A percentile compares a stretch with the other conserved stretches of the same genome.
Conservation (phyloP, 2,113 vertebrate species). For the Tautogolabrus adspersus region DNA sequence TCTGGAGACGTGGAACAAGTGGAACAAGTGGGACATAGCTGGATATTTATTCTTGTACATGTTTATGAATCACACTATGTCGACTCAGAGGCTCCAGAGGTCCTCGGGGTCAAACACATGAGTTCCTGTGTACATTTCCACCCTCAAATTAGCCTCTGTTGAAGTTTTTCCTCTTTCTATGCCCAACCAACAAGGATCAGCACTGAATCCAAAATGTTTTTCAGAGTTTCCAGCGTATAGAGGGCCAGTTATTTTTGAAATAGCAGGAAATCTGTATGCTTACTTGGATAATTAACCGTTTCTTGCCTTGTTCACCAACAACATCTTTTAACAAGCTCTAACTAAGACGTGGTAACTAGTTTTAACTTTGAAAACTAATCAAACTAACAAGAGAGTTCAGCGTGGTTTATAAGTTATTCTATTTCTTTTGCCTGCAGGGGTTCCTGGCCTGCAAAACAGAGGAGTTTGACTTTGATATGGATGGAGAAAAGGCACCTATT, state of each 20-base stretch:
- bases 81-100: conserved; percentile 15
- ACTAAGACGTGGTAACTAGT: neutral
- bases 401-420: neutral
- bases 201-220: neutral
- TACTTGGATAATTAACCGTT: neutral
- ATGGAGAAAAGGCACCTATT: conserved; percentile 73
- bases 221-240: neutral
- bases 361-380: no score
- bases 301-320: neutral
- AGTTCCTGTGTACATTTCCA: conserved; percentile 28
- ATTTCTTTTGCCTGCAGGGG: conserved; percentile 70
- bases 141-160: conserved; percentile 34
- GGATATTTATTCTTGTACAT: conserved; percentile 13
- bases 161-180: conserved; percentile 8
- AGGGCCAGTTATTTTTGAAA: neutral
- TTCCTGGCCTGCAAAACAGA: conserved; percentile 86
- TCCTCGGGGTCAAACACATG: conserved; percentile 8
- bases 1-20: conserved; percentile 10
- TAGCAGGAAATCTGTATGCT: neutral
- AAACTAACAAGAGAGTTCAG: neutral
- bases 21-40: conserved; percentile 7
- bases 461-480: conserved; percentile 86
- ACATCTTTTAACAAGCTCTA: no score
- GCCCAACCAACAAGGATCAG: neutral
- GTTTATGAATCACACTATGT: conserved; percentile 47